Percentiles rank a stretch among this genome's conserved stretches.
Evolutionary conservation across 2,113 vertebrate genomes (phyloP).

Genomic region (Aegypius monachus): DNA sequence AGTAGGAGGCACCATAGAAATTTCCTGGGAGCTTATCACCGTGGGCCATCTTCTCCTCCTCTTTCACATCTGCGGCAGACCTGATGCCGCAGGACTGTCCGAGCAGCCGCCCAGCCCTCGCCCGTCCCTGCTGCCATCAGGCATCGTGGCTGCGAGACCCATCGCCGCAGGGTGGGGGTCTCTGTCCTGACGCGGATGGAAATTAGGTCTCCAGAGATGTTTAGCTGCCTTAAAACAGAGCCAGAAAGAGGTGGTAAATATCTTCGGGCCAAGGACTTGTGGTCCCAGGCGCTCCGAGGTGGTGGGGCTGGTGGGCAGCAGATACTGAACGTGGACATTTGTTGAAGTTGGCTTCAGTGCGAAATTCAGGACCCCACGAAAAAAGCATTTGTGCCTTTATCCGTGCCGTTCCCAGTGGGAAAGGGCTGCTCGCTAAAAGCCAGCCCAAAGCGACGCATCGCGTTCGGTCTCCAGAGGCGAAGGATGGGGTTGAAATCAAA

Average conservation of each 20-base stretch:
- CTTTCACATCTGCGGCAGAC: slow-evolving; percentile 1
- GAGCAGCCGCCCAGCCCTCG: not conserved
- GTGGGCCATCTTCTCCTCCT: slow-evolving; percentile 56
- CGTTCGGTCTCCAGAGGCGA: not conserved
- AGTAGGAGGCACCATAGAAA: slow-evolving; percentile 55
- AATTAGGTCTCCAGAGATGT: not conserved
- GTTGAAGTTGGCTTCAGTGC: not conserved
- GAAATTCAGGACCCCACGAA: not conserved
- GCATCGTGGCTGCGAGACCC: not conserved
- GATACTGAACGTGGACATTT: not conserved
- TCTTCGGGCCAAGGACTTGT: not conserved
- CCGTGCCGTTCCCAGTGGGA: accelerated
- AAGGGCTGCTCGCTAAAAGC: not conserved
- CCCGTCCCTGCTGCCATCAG: not conserved
- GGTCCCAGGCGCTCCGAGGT: not conserved
- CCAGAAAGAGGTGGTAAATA: not conserved
- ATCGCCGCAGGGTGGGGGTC: not conserved
- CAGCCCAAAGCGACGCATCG: not conserved
- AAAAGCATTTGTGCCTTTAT: not conserved
- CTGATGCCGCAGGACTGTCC: not conserved
- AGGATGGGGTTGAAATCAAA: slow-evolving; percentile 50
- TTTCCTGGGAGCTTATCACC: slow-evolving; percentile 46
- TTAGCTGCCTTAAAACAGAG: not conserved
- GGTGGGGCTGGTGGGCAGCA: not conserved
- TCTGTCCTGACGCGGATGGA: not conserved